Evolutionary conservation across 2,113 vertebrate species (phyloP), one percentile per base, ranked within the genome.

Genomic region (Coreoperca whiteheadi): DNA sequence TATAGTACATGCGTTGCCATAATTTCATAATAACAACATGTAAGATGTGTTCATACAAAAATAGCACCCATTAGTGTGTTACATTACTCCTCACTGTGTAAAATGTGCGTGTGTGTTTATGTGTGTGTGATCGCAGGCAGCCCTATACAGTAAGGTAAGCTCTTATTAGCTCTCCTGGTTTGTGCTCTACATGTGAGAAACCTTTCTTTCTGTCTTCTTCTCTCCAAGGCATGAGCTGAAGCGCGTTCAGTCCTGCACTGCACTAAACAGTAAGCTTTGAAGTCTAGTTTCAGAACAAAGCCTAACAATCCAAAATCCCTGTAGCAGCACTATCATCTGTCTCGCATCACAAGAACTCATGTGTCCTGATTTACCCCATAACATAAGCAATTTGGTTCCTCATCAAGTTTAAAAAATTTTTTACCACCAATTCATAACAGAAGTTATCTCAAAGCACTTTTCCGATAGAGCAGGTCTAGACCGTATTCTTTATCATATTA

Each of bases 121-220:
- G 4, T 32, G 50, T 53, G 68, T 2, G 41, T 21, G 28, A 43
- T 21, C 54, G 74, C n/a, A 67, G 53, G 34, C 59, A 6, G 25
- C 67, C 3, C 1, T 6, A 2, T 78, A 69, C 43, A 71, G 34
- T 50, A 23, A 75, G 32, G 64, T 41, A 16, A 59, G 65, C 80
- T 77, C 69, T 87, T 87, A 92, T 90, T 87, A 86, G 67, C 21
- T 2, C 21, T 72, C 4, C 41, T 28, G 71, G 63, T 77, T 71
- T 83, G 59, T 71, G 74, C 61, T 69, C 63, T 37, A 39, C 50
- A 78, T 70, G 63, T 69, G 56, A 86, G 43, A 57, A 78, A 65
- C 9, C 43, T 72, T 50, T 28, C 21, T 60, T 21, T 69, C 23
- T 28, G 1, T 67, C 28, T 8, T 53, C 48, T 57, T 15, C 64